These are phyloP conservation scores for Chrosomus eos DNA, from an alignment of 2,797 vertebrate genomes.

Conservation along the genomic window DNA sequence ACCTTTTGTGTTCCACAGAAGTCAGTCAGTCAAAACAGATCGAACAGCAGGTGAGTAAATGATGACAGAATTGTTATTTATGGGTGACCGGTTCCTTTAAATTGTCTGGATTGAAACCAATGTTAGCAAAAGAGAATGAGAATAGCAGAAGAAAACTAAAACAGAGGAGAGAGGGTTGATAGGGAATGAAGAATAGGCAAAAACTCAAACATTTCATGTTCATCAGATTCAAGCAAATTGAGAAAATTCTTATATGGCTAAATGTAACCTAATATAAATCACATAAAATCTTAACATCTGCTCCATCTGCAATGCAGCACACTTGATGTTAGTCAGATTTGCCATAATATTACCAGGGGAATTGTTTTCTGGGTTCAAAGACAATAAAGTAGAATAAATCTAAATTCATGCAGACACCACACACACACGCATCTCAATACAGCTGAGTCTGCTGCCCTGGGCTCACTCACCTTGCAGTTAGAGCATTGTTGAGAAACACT, in stretches of 20 bases:
- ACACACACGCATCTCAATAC: constrained; percentile 45
- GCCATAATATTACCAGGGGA: constrained; percentile 10
- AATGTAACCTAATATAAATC: background rate
- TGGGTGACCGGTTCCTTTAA: background rate
- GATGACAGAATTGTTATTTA: background rate
- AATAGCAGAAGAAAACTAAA: background rate
- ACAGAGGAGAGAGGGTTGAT: background rate
- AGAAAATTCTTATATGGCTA: background rate
- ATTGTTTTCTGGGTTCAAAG: constrained; percentile 5
- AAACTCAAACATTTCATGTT: constrained; percentile 1
- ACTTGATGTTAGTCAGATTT: background rate
- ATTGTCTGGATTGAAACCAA: background rate
- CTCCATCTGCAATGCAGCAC: constrained; percentile 31
- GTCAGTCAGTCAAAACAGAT: background rate
- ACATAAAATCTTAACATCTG: constrained; percentile 14
- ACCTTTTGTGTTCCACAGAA: background rate
- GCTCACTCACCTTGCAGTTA: constrained; percentile 24
- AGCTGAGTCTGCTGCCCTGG: constrained; percentile 47
- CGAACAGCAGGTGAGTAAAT: background rate
- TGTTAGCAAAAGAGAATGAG: background rate
- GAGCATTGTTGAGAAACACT: constrained; percentile 34
- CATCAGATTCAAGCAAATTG: background rate
- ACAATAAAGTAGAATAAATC: constrained; percentile 24
- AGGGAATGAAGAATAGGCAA: constrained; percentile 1
- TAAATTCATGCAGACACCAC: constrained; percentile 6